These are phyloP conservation scores for Phrynocephalus vlangalii DNA, from an alignment of 2,797 vertebrate genomes.

Conservation along the genomic window DNA sequence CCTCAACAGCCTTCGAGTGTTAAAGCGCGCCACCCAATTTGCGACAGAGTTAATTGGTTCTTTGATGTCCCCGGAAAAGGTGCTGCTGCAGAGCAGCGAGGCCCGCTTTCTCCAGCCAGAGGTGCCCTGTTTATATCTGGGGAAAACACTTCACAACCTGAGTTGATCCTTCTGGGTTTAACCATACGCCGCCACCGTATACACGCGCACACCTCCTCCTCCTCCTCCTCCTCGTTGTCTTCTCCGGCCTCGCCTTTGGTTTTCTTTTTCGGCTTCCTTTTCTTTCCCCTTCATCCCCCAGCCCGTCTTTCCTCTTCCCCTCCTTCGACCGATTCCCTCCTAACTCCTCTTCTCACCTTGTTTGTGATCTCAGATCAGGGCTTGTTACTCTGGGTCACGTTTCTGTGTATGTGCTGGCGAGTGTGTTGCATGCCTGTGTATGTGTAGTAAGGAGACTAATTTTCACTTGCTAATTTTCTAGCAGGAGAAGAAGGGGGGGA, in stretches of 20 bases:
- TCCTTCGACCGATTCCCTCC: not conserved
- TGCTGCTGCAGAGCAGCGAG: constrained; percentile 81
- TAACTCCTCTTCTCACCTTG: constrained; percentile 57
- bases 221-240: not conserved
- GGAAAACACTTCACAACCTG: not conserved
- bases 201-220: constrained; percentile 53
- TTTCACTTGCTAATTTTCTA: constrained; percentile 83
- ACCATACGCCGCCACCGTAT: not conserved
- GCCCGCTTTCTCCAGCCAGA: constrained; percentile 70
- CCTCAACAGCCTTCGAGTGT: constrained; percentile 89
- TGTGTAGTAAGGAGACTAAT: constrained; percentile 72
- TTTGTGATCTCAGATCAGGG: constrained; percentile 69
- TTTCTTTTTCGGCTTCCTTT: not conserved
- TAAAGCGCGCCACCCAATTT: constrained; percentile 89
- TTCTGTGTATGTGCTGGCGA: constrained; percentile 11
- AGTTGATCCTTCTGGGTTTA: not conserved
- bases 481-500: constrained; percentile 48
- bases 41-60: constrained; percentile 95
- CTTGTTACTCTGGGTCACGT: constrained; percentile 77
- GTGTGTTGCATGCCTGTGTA: not conserved
- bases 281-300: not conserved
- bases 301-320: not conserved
- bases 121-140: constrained; percentile 79
- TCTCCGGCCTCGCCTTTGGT: too few relatives aligned
- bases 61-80: constrained; percentile 94